These are phyloP conservation scores for Sarcophaga carnaria DNA, from an alignment of 2,888 invertebrate genomes.

Conservation along the genomic window DNA sequence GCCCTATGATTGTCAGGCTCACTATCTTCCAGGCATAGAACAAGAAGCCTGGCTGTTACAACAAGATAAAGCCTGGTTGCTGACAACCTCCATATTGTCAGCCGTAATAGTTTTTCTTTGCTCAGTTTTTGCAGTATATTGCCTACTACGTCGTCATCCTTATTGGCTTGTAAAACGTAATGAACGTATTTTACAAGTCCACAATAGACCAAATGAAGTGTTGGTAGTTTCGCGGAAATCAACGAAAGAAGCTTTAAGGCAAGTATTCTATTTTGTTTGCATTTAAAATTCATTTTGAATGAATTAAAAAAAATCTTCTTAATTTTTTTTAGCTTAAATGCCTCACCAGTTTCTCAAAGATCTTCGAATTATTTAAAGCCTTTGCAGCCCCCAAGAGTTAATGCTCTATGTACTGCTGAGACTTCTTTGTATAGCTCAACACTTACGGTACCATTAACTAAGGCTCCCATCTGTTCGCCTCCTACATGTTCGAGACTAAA, in stretches of 20 bases:
- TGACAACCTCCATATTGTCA: not conserved
- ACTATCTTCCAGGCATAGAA: not conserved
- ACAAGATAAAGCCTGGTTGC: conserved; percentile 39
- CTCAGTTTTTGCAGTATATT: not conserved
- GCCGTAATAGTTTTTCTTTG: not conserved
- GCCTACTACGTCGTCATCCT: conserved; percentile 3
- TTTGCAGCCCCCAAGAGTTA: not conserved
- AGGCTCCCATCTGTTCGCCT: conserved; percentile 20
- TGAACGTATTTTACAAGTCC: not conserved
- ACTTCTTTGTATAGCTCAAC: conserved; percentile 2
- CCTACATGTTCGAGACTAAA: not conserved
- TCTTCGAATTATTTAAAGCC: conserved; percentile 28
- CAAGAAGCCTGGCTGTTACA: conserved; percentile 29
- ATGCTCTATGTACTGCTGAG: not conserved
- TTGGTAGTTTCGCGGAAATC: not conserved
- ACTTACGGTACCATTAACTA: not conserved
- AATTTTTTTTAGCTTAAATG: not conserved
- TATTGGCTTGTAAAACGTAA: conserved; percentile 5
- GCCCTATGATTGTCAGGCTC: conserved; percentile 43
- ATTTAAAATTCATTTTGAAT: too few relatives aligned
- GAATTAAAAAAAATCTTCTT: too few relatives aligned
- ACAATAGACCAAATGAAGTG: not conserved
- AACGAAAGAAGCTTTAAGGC: not conserved
- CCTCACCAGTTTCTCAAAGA: not conserved
- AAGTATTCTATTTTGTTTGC: too few relatives aligned